Evolutionary conservation across 2,797 vertebrate species (phyloP).

Genomic region (Danio aesculapii): DNA sequence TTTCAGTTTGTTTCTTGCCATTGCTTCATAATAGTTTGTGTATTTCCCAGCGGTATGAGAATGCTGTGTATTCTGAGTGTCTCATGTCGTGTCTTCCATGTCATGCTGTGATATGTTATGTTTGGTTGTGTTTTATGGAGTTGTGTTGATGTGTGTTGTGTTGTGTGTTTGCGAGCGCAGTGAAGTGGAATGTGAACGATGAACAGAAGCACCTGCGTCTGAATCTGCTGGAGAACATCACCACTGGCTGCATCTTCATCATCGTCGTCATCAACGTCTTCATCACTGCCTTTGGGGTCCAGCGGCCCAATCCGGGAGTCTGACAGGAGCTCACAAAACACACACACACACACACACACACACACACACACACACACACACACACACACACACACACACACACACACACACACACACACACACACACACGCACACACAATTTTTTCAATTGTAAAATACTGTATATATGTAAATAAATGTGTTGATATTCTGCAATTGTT

Average conservation of each 20-base stretch:
- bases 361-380: background rate
- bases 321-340: conserved; percentile 30
- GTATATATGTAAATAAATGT: no score
- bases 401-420: no score
- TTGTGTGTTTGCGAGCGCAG: conserved; percentile 68
- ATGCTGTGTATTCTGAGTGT: no score
- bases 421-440: no score
- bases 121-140: background rate
- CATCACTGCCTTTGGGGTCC: conserved; percentile 89
- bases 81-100: no score
- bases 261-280: conserved; percentile 90
- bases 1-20: no score
- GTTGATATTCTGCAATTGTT: no score
- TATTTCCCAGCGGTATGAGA: no score
- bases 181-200: conserved; percentile 90
- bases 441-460: no score
- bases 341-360: background rate
- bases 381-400: background rate
- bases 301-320: conserved; percentile 70
- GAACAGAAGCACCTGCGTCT: conserved; percentile 82
- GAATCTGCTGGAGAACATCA: conserved; percentile 84
- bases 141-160: background rate
- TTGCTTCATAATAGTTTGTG: no score
- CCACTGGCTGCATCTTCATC: conserved; percentile 85
- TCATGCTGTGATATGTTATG: background rate